phyloP scores from a whole-genome alignment of 1,140 invertebrate genomes.

The Eumeta japonica region DNA sequence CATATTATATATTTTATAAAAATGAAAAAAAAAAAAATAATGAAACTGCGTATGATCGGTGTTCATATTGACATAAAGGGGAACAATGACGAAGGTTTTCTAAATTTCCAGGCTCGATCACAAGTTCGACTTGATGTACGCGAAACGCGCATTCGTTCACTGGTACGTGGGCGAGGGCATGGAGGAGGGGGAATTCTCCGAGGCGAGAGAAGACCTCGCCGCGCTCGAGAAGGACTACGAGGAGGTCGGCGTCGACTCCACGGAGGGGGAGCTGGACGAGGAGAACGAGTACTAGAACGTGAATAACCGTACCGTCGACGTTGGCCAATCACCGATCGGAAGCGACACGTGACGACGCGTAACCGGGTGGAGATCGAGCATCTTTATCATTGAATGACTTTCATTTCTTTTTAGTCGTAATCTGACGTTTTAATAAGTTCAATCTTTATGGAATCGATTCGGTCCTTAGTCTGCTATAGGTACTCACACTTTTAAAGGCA shows the following conservation, averaged over 20 bases:
- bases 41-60: neutral
- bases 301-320: too few species aligned
- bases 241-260: constrained; percentile 63
- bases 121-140: constrained; percentile 83
- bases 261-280: constrained; percentile 62
- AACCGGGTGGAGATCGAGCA: too few species aligned
- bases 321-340: neutral
- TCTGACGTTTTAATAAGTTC: too few species aligned
- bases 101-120: constrained; percentile 68
- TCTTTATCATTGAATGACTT: too few species aligned
- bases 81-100: too few species aligned
- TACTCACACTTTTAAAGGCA: too few species aligned
- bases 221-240: constrained; percentile 75
- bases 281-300: constrained; percentile 60
- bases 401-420: too few species aligned
- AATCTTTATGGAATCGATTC: too few species aligned
- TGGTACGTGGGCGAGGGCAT: constrained; percentile 79
- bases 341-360: neutral
- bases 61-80: neutral
- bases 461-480: too few species aligned
- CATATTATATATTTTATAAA: too few species aligned
- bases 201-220: constrained; percentile 82
- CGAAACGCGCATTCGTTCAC: constrained; percentile 73
- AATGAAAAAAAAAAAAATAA: too few species aligned
- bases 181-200: constrained; percentile 81